These are phyloP conservation scores for Leptonema lineaticorne DNA, from an alignment of 1,140 invertebrate species.

Conservation along the genomic window DNA sequence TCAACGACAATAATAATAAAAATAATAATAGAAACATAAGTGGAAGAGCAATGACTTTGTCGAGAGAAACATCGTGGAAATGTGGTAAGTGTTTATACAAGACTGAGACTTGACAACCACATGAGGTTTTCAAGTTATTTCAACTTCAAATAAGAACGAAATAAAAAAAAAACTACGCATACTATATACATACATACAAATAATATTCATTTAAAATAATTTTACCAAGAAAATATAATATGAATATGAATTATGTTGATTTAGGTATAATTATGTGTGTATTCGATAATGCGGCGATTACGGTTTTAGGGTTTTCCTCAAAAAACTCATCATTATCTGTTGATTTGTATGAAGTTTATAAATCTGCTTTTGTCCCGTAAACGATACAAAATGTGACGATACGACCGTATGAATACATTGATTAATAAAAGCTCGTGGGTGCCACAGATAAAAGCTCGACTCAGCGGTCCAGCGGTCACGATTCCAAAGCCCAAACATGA, in stretches of 20 bases:
- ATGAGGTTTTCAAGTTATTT: conserved; percentile 11
- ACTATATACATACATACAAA: too few relatives aligned
- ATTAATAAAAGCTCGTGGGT: conserved; percentile 18
- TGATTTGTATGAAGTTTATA: neutral
- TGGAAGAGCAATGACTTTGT: conserved; percentile 13
- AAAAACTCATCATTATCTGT: neutral
- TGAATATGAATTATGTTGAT: too few relatives aligned
- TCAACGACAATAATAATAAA: neutral
- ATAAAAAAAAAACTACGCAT: too few relatives aligned
- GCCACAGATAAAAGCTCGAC: conserved; percentile 5
- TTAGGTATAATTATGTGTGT: too few relatives aligned
- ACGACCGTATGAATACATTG: conserved; percentile 6
- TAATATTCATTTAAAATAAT: too few relatives aligned
- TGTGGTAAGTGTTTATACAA: conserved; percentile 16
- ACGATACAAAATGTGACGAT: conserved; percentile 1
- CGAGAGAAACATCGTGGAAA: conserved; percentile 7
- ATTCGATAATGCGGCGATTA: too few relatives aligned
- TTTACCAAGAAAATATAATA: too few relatives aligned
- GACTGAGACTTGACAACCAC: conserved; percentile 14
- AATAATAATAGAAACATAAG: conserved; percentile 1
- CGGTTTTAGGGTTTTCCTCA: too few relatives aligned
- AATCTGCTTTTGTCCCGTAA: neutral
- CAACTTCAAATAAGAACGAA: conserved; percentile 6
- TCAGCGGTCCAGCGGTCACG: neutral
- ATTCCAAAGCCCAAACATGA: conserved; percentile 4